Percentiles rank a stretch among this genome's conserved stretches.
Evolutionary conservation across 2,797 vertebrate genomes (phyloP).

Genomic region (Podarcis lilfordi): DNA sequence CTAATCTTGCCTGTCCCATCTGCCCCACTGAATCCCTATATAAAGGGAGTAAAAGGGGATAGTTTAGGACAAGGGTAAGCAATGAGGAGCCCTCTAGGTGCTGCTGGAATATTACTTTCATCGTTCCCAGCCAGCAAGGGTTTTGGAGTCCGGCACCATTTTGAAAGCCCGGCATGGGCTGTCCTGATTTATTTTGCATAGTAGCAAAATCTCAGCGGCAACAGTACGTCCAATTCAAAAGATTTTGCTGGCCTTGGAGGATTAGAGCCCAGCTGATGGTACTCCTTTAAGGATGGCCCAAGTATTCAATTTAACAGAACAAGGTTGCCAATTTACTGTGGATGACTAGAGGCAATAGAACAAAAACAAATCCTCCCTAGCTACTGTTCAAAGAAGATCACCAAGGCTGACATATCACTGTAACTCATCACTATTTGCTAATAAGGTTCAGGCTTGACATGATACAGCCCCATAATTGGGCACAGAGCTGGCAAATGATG

Average conservation of each 20-base stretch:
- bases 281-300: constrained; percentile 19
- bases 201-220: constrained; percentile 18
- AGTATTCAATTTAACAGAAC: constrained; percentile 51
- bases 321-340: constrained; percentile 27
- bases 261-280: constrained; percentile 34
- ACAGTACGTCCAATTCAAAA: constrained; percentile 22
- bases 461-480: neutral
- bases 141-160: too few relatives aligned
- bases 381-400: constrained; percentile 30
- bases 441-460: constrained; percentile 24
- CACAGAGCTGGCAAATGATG: neutral
- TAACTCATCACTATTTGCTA: constrained; percentile 26
- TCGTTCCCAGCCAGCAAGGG: too few relatives aligned
- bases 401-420: constrained; percentile 13
- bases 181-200: neutral
- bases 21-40: neutral
- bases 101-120: too few relatives aligned
- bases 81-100: too few relatives aligned
- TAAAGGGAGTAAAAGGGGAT: neutral
- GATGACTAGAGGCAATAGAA: constrained; percentile 31
- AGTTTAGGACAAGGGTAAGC: too few relatives aligned
- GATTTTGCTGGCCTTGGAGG: constrained; percentile 45
- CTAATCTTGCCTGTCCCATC: too few relatives aligned
- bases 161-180: too few relatives aligned
- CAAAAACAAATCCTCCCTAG: constrained; percentile 39